Conservation (phyloP, 2,113 vertebrate genomes). For the Cyprinodon brontotheroides region DNA sequence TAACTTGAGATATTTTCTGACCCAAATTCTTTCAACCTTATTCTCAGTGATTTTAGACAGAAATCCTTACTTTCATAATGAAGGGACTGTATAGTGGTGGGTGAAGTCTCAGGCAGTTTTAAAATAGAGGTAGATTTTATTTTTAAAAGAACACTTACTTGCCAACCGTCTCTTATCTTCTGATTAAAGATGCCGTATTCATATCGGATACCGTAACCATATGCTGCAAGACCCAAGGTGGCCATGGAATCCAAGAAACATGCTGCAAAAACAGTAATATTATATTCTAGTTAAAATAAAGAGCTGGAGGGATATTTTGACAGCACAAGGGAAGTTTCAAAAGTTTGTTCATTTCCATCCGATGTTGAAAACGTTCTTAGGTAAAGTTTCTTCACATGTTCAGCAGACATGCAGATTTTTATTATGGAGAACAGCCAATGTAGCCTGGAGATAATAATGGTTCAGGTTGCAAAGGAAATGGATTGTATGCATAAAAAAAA, state of each 20-base stretch:
- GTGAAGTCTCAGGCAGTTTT: not conserved
- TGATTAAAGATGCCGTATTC: constrained; percentile 99
- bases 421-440: constrained; percentile 21
- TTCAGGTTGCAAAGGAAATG: not conserved
- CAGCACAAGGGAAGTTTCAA: not conserved
- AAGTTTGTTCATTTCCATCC: not conserved
- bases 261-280: constrained; percentile 72
- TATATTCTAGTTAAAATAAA: not conserved
- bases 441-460: not conserved
- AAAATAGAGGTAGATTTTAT: not conserved
- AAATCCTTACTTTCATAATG: constrained; percentile 15
- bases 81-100: no score
- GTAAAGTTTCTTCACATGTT: constrained; percentile 4
- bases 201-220: constrained; percentile 96
- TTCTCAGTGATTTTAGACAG: constrained; percentile 4
- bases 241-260: constrained; percentile 98
- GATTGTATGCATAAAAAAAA: not conserved
- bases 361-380: constrained; percentile 16
- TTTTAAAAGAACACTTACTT: constrained; percentile 76
- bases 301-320: not conserved
- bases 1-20: constrained; percentile 37
- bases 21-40: constrained; percentile 41
- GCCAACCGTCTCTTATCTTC: constrained; percentile 94
- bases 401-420: not conserved
- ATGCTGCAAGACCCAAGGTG: constrained; percentile 92